Base-by-base conservation (phyloP, 1,140 invertebrate genomes). In the Dendroctonus valens region DNA sequence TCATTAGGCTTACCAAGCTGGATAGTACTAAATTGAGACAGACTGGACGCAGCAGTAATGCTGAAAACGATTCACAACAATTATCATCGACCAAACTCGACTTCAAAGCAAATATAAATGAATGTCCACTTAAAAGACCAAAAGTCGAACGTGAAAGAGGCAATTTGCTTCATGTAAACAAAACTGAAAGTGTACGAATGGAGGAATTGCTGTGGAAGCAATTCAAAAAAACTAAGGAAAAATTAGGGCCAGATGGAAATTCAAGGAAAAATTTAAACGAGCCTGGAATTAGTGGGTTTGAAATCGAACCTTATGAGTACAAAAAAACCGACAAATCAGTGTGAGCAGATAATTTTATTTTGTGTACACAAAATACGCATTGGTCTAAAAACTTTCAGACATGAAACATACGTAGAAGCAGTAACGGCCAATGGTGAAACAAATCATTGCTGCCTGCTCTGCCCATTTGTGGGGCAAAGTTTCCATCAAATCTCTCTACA, bases 401-500 rank as follows among this genome's bases (percentile, higher is more conserved):
- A 59, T 38, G 58, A 59, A 49, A 59, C 58, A 38, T 59, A 59
- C 40, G 46, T 49, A n/a, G 26, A 37, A 49, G 14, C 15, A 11
- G 38, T 7, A 9, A 38, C 37, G 8, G 37, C 48, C n/a, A 59
- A 59, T 49, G 58, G 58, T 8, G 3, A 48, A 38, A 49, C 49
- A n/a, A n/a, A 7, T n/a, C 37, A 49, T 5, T 14, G 39, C 37
- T 59, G 58, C 14, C 46, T 59, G n/a, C 39, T 59, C 5, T 59
- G 58, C 46, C 58, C 58, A 15, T 48, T 59, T 39, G 40, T 6
- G 6, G 58, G 58, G n/a, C 26, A 49, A 49, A 59, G 7, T 11
- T 59, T 59, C 11, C 48, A 59, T 38, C 42, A 59, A 49, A 59
- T 59, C 14, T 59, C 58, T 41, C 26, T 59, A 3, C 58, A 59